Evolutionary conservation across 2,113 vertebrate species (phyloP), one percentile per base, ranked within the genome.

Genomic region (Gymnogyps californianus): DNA sequence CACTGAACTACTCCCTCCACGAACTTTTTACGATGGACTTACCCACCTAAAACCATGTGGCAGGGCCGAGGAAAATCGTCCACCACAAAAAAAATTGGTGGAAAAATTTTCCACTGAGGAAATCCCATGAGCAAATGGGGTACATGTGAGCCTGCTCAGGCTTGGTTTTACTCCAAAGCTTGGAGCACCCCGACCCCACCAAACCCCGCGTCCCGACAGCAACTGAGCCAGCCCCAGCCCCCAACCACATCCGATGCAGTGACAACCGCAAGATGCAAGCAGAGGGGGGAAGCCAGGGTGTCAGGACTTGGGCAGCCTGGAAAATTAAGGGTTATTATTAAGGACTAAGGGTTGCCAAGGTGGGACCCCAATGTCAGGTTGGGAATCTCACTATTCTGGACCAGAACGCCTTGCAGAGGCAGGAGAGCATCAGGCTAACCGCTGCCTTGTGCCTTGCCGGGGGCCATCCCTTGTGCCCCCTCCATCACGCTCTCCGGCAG

Each of bases 231-330:
- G 46, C 51, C 61, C 59, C 0, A 0, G 32, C 32, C 61, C 22
- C 44, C 0, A 0, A 19, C 55, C 3, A 1, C 67, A 76, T 61
- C 85, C 3, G 1, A 67, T 7, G 9, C 1, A 6, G 69, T 12
- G 31, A 61, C 40, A 61, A 40, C 25, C 9, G 15, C 46, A 29
- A 95, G 67, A 66, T 57, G 54, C 5, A 22, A 90, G 86, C 61
- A 59, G 24, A 80, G 31, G 2, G 26, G 38, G 36, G 26, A 90
- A 76, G 38, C 16, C 3, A 4, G 26, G 22, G 38, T 55, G 83
- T 42, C 54, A 81, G 46, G 44, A 65, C 34, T 36, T 7, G 10
- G 40, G 24, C 57, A 78, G 66, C 32, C 54, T 0, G 7, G 54
- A 86, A 83, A 76, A 83, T 31, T 15, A 75, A 75, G 79, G 31